Conservation (phyloP, 2,113 vertebrate species). For the Forbesichthys papilliferus region DNA sequence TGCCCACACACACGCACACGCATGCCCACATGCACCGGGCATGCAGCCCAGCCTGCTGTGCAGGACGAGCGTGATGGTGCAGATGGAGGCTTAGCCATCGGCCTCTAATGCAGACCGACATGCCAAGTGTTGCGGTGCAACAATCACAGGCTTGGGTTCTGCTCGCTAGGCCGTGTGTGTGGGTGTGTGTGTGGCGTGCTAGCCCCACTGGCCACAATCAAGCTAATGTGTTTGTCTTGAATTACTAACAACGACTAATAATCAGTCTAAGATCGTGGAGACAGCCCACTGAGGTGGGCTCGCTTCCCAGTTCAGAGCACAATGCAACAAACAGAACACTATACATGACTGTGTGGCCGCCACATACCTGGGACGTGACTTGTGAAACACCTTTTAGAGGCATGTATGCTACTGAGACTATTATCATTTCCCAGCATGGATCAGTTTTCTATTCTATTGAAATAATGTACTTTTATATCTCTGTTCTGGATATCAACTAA, state of each 20-base stretch:
- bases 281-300: conserved; percentile 1
- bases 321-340: too few species aligned
- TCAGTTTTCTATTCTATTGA: too few species aligned
- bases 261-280: conserved; percentile 51
- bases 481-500: too few species aligned
- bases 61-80: conserved; percentile 61
- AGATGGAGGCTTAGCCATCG: conserved; percentile 50
- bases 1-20: conserved; percentile 22
- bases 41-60: conserved; percentile 51
- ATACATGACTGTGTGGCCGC: too few species aligned
- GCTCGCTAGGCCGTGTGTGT: conserved; percentile 30
- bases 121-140: conserved; percentile 58
- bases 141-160: conserved; percentile 36
- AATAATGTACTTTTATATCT: too few species aligned
- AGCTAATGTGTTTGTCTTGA: conserved; percentile 46
- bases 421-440: too few species aligned
- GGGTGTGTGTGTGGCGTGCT: conserved; percentile 18
- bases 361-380: too few species aligned
- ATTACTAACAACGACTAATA: conserved; percentile 57
- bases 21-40: conserved; percentile 17
- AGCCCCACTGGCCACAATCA: conserved; percentile 48
- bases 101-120: conserved; percentile 62
- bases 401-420: too few species aligned
- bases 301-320: not conserved
- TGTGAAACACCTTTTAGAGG: too few species aligned